These are phyloP conservation scores for Dascyllus trimaculatus DNA, from an alignment of 2,113 vertebrate species.

Conservation along the genomic window DNA sequence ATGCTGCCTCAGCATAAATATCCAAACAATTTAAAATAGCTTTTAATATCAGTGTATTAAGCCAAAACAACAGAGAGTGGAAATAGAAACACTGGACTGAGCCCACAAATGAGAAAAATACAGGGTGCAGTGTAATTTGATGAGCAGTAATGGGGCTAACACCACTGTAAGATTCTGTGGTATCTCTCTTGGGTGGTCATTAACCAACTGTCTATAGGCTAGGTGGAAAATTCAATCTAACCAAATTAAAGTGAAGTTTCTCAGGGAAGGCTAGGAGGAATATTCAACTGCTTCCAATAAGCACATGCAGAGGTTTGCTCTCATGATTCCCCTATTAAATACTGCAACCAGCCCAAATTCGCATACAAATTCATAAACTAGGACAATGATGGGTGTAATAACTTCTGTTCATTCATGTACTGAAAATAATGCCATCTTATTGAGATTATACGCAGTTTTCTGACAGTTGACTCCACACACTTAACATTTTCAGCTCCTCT, in stretches of 20 bases:
- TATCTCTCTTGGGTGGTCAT: constrained; percentile 66
- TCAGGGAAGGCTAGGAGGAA: constrained; percentile 7
- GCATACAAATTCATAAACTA: constrained; percentile 11
- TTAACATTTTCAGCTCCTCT: neutral
- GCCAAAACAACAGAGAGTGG: constrained; percentile 1
- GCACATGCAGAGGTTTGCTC: constrained; percentile 11
- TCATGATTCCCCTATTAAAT: constrained; percentile 13
- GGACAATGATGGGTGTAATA: constrained; percentile 14
- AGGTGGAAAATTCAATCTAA: constrained; percentile 51
- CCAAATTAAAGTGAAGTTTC: constrained; percentile 56
- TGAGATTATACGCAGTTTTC: neutral
- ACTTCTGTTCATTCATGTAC: constrained; percentile 23
- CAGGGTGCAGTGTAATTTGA: constrained; percentile 53
- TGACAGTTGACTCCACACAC: neutral
- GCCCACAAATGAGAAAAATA: constrained; percentile 35
- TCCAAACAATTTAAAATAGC: neutral
- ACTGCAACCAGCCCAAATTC: constrained; percentile 3
- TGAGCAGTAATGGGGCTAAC: constrained; percentile 54
- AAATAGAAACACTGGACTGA: constrained; percentile 23
- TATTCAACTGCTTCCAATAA: constrained; percentile 25
- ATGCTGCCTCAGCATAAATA: constrained; percentile 6
- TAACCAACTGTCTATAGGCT: constrained; percentile 56
- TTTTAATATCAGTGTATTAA: neutral
- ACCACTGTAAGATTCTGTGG: constrained; percentile 37
- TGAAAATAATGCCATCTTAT: neutral